Evolutionary conservation across 1,140 invertebrate species (phyloP).

Genomic region (Diabrotica undecimpunctata): DNA sequence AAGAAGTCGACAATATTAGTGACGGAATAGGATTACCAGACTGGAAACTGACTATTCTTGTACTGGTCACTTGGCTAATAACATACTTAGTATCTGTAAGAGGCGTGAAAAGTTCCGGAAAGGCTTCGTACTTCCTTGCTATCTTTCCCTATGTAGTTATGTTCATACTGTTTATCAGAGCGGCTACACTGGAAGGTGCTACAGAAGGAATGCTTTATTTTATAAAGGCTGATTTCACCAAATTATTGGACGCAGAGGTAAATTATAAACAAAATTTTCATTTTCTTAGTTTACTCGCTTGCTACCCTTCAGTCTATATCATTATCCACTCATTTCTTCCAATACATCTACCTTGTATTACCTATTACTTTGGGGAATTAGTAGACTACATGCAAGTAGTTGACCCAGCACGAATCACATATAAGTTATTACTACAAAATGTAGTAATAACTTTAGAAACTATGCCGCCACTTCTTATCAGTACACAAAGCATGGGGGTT

Average conservation of each 20-base stretch:
- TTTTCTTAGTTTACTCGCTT: too few relatives aligned
- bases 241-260: conserved; percentile 58
- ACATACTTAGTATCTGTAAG: conserved; percentile 73
- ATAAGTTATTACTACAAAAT: too few relatives aligned
- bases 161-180: conserved; percentile 68
- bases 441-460: too few relatives aligned
- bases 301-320: too few relatives aligned
- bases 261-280: conserved; percentile 10
- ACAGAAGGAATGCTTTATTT: conserved; percentile 71
- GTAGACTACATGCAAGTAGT: too few relatives aligned
- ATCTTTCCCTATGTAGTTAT: conserved; percentile 85
- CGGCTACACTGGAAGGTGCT: conserved; percentile 72
- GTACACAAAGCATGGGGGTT: too few relatives aligned
- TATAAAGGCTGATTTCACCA: conserved; percentile 60
- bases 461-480: too few relatives aligned
- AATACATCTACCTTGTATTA: too few relatives aligned
- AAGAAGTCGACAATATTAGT: conserved; percentile 63
- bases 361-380: too few relatives aligned
- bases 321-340: too few relatives aligned
- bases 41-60: conserved; percentile 71
- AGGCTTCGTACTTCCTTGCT: conserved; percentile 79
- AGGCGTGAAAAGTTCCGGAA: conserved; percentile 75
- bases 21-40: conserved; percentile 70
- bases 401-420: too few relatives aligned
- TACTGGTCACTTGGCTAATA: conserved; percentile 72